A percentile compares a stretch with the other conserved stretches of the same genome.
phyloP scores from a whole-genome alignment of 2,113 vertebrate species.

The Riparia riparia region DNA sequence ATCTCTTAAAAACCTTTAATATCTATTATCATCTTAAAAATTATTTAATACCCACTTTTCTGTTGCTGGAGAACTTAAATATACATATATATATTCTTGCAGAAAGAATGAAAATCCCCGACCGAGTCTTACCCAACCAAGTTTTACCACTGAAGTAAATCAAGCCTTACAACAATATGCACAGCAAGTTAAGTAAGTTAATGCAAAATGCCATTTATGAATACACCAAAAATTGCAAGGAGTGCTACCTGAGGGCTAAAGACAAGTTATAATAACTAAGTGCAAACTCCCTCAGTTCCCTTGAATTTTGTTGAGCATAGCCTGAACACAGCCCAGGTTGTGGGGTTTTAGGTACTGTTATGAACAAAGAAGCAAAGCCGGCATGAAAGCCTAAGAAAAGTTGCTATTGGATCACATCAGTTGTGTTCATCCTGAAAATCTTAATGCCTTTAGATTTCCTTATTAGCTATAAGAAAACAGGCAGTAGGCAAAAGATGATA shows the following conservation, averaged over 20 bases:
- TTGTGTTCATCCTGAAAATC: neutral
- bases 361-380: neutral
- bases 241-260: too few species aligned
- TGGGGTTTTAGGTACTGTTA: neutral
- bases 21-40: neutral
- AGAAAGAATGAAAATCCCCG: neutral
- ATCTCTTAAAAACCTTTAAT: neutral
- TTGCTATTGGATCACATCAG: neutral
- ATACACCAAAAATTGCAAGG: neutral
- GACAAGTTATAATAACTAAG: neutral
- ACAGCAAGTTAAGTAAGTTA: neutral
- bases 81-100: neutral
- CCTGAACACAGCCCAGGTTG: neutral
- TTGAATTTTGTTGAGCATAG: neutral
- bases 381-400: neutral
- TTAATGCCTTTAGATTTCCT: neutral
- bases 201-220: neutral
- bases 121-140: neutral
- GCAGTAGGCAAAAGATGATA: neutral
- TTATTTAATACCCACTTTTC: neutral
- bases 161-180: slow-evolving; percentile 14
- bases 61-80: neutral
- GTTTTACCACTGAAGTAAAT: slow-evolving; percentile 27
- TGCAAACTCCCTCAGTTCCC: neutral
- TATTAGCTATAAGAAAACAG: neutral